Conservation (phyloP, 2,888 invertebrate species). For the Dolomedes plantarius region DNA sequence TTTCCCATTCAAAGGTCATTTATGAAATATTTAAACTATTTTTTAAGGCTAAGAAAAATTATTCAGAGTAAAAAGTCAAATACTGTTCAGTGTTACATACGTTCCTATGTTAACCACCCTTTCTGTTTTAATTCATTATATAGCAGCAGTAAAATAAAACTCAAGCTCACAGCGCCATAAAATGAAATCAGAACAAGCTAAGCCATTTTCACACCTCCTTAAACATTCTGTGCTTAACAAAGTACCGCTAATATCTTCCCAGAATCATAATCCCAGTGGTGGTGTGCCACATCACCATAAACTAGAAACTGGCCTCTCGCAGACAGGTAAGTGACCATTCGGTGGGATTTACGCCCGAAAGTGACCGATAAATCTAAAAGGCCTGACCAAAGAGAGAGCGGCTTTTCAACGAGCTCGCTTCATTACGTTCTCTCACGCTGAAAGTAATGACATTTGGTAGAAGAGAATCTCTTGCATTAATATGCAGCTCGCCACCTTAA, state of each 20-base stretch:
- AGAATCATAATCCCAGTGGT: slow-evolving; percentile 26
- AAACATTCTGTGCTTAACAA: not conserved
- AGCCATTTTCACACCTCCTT: not conserved
- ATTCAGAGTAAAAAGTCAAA: too few species aligned
- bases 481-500: slow-evolving; percentile 28
- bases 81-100: too few species aligned
- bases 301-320: slow-evolving; percentile 31
- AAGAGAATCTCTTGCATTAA: slow-evolving; percentile 34
- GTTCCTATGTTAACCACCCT: too few species aligned
- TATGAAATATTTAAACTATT: too few species aligned
- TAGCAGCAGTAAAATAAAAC: too few species aligned
- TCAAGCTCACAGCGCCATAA: too few species aligned
- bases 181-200: too few species aligned
- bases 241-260: not conserved
- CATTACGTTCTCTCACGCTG: slow-evolving; percentile 36
- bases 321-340: slow-evolving; percentile 63
- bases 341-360: slow-evolving; percentile 46
- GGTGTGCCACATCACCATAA: slow-evolving; percentile 55
- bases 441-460: slow-evolving; percentile 51
- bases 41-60: too few species aligned
- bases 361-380: slow-evolving; percentile 46
- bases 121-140: too few species aligned
- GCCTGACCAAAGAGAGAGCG: not conserved
- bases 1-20: too few species aligned
- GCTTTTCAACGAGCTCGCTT: slow-evolving; percentile 50